Conservation (phyloP, 2,888 invertebrate species). For the Latrodectus hesperus region DNA sequence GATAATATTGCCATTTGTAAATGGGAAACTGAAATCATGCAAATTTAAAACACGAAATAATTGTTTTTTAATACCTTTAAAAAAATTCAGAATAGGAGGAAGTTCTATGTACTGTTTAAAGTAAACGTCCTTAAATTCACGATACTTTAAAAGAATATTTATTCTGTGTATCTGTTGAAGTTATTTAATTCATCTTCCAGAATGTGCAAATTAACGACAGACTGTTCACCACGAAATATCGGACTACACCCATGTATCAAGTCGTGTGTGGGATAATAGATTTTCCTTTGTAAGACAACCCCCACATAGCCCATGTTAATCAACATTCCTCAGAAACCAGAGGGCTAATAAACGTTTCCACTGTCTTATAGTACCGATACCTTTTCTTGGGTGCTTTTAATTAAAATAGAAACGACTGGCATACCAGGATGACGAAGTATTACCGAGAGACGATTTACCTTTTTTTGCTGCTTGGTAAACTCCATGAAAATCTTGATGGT, state of each 20-base stretch:
- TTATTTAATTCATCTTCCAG: no score
- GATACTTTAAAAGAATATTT: no score
- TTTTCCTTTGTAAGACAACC: background rate
- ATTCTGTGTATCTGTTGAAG: no score
- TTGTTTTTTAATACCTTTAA: no score
- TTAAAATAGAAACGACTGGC: conserved; percentile 19
- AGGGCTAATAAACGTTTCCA: conserved; percentile 38
- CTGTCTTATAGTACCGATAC: conserved; percentile 22
- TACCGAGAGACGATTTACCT: background rate
- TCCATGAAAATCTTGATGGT: background rate
- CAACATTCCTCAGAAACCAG: conserved; percentile 47
- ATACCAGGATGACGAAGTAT: background rate
- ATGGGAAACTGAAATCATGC: no score
- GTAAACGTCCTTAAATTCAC: no score
- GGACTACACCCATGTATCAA: background rate
- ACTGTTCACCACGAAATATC: background rate
- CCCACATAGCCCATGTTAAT: conserved; percentile 46
- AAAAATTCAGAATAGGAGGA: no score
- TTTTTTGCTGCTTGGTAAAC: background rate
- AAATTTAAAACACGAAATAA: no score
- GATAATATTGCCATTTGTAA: no score
- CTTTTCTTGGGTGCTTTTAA: conserved; percentile 25
- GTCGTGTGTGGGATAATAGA: background rate
- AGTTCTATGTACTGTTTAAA: no score
- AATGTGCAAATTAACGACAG: background rate